Evolutionary conservation across 2,888 invertebrate genomes (phyloP).

Genomic region (Cistogaster globosa): DNA sequence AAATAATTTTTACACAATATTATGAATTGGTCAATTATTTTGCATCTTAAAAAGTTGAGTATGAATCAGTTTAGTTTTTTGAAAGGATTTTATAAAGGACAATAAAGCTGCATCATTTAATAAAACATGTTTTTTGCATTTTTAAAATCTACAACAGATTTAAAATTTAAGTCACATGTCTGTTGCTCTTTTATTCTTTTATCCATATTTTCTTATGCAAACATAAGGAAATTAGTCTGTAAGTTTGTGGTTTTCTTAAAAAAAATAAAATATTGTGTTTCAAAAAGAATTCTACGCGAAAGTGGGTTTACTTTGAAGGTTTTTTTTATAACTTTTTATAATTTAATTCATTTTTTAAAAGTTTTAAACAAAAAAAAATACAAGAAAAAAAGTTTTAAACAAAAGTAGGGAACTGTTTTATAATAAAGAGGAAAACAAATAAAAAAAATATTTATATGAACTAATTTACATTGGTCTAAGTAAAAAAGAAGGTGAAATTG

Average conservation of each 20-base stretch:
- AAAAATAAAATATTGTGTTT: constrained; percentile 1
- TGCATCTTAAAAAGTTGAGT: constrained; percentile 56
- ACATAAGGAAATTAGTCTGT: background rate
- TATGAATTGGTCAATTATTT: constrained; percentile 65
- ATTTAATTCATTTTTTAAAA: too few species aligned
- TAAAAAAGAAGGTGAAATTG: background rate
- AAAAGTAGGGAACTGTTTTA: too few species aligned
- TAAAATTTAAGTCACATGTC: constrained; percentile 69
- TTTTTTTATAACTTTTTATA: too few species aligned
- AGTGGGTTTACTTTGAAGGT: background rate
- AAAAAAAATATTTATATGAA: too few species aligned
- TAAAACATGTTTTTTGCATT: constrained; percentile 14
- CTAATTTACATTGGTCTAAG: background rate
- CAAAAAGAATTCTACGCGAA: background rate
- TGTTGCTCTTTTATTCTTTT: constrained; percentile 37
- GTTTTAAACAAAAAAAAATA: too few species aligned
- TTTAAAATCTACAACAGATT: constrained; percentile 12
- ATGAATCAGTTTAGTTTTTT: background rate
- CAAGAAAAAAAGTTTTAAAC: too few species aligned
- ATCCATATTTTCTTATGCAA: background rate
- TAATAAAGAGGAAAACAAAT: too few species aligned
- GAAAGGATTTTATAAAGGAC: constrained; percentile 31
- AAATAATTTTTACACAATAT: constrained; percentile 58
- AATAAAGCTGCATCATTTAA: constrained; percentile 21
- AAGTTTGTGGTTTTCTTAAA: background rate